Evolutionary conservation across 2,888 invertebrate species (phyloP), one percentile per base, ranked within the genome.

Genomic region (Parapristionchus giblindavisi): DNA sequence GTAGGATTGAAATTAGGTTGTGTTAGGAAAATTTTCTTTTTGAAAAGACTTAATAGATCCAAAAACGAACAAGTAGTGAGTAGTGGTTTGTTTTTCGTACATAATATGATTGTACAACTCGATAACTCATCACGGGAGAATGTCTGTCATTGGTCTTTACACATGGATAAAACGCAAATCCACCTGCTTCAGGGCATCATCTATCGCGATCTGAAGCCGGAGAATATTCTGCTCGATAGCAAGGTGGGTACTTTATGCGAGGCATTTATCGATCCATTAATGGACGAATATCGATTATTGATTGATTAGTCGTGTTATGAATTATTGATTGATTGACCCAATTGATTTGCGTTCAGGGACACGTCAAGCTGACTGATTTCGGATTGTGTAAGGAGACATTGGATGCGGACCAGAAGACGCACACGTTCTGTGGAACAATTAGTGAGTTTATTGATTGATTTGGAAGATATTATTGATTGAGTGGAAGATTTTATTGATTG

Each of bases 301-400:
- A n/a, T n/a, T n/a, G n/a, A n/a, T n/a, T n/a, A n/a, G n/a, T n/a
- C n/a, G n/a, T n/a, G n/a, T n/a, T n/a, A n/a, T n/a, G n/a, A n/a
- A n/a, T n/a, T n/a, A n/a, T n/a, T n/a, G n/a, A n/a, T n/a, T n/a
- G n/a, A n/a, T n/a, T n/a, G n/a, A n/a, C n/a, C n/a, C n/a, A n/a
- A n/a, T n/a, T n/a, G n/a, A n/a, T 27, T 24, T 48, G 97, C 97
- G 90, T 92, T 98, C 58, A 81, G 90, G 97, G 98, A 78, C 99
- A 99, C 90, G 95, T 99, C 1, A 99, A 99, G 90, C 91, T 99
- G 80, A 99, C 99, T 76, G 99, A 99, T 91, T 99, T 99, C 91
- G 99, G 99, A 75, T 91, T 99, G 82, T 99, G 98, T 90, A 99
- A 99, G 89, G 98, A 99, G 90, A 94, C 97, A 86, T 95, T 99